Evolutionary conservation across 1,140 invertebrate genomes (phyloP).

Genomic region (Pseudomyrmex pallidus): DNA sequence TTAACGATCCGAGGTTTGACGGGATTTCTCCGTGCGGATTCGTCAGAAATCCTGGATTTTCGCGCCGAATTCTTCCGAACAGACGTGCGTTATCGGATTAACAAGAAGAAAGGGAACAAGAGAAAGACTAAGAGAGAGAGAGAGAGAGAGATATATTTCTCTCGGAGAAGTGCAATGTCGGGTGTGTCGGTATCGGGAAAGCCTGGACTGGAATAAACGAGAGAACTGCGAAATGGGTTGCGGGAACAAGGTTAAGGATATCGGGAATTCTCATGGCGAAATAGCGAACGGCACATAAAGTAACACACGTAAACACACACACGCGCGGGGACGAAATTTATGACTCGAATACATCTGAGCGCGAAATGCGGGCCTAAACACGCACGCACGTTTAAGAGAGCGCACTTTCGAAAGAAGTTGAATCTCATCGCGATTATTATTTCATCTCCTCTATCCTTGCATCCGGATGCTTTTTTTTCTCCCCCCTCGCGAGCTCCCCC

Average conservation of each 20-base stretch:
- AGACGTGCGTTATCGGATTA: conserved; percentile 41
- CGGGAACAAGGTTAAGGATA: conserved; percentile 73
- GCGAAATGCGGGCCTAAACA: not conserved
- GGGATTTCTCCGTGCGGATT: not conserved
- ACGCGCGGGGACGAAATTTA: conserved; percentile 39
- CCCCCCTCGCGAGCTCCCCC: not conserved
- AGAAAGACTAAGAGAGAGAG: not conserved
- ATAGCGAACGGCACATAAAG: conserved; percentile 43
- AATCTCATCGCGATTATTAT: conserved; percentile 27
- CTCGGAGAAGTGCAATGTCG: conserved; percentile 24
- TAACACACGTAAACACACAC: not conserved
- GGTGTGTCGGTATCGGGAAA: conserved; percentile 5
- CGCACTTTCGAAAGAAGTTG: conserved; percentile 6
- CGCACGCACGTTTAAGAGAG: conserved; percentile 3
- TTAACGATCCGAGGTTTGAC: not conserved
- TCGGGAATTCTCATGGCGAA: conserved; percentile 61
- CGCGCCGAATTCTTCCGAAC: conserved; percentile 35
- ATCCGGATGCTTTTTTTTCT: not conserved
- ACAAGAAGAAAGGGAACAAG: not conserved
- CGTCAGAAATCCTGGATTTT: conserved; percentile 19
- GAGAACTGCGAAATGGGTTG: conserved; percentile 66
- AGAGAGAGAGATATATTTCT: conserved; percentile 43
- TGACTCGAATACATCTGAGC: conserved; percentile 35
- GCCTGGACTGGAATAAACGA: conserved; percentile 64
- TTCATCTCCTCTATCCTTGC: not conserved